Evolutionary conservation across 2,797 vertebrate genomes (phyloP), one percentile per base, ranked within the genome.

Genomic region (Danio jaintianensis): DNA sequence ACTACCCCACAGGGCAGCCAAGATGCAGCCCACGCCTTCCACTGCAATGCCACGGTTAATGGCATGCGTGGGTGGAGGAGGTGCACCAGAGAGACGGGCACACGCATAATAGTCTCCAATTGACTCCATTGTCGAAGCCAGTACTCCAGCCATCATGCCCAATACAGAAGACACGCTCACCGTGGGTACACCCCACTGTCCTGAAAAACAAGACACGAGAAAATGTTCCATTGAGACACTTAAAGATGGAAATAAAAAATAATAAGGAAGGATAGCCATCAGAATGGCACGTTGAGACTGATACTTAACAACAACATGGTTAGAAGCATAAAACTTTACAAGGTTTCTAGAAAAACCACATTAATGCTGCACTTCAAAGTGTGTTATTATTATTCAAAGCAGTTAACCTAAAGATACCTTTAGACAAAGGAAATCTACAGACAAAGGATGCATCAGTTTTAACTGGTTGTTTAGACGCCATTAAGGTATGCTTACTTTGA

Each of bases 41-140:
- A 95, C 85, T 0, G 92, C 93, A 1, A 95, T 94, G 0, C 94
- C 94, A n/a, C 94, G 83, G 86, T 95, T 95, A 82, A 95, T 88
- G 78, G 94, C 94, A 1, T 95, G 94, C 16, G 88, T 93, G 1
- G 94, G 94, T 0, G 94, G 94, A 2, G 93, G 92, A 29, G 94
- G 94, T 6, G 94, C 94, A 0, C 94, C 94, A 0, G 92, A 94
- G 53, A 95, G 83, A 7, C 93, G 91, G 12, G 94, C 93, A 40
- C 94, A 95, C 1, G 93, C 94, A 4, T 93, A 95, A 83, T 94
- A 95, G 85, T 95, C 94, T 0, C 94, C 94, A 0, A 95, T 93
- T 9, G 94, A 95, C 82, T 95, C 94, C 89, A 95, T 92, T 61
- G 93, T 95, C 2, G 94, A 95, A 6, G 94, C 92, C 80, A 95